Evolutionary conservation across 2,113 vertebrate genomes (phyloP).

Genomic region (Tragelaphus buxtoni): DNA sequence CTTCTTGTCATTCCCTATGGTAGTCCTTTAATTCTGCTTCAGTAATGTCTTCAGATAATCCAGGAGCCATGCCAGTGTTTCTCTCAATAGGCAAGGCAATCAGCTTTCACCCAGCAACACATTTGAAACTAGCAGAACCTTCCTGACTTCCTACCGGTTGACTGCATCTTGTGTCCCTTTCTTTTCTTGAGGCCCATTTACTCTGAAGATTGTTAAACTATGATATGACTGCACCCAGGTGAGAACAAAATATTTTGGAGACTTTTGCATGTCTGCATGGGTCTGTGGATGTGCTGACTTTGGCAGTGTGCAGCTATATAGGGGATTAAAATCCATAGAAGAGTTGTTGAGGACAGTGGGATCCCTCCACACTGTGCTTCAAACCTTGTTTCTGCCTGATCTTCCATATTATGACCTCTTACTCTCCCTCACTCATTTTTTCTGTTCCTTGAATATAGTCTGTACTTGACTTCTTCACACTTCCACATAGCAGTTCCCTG

Average conservation of each 20-base stretch:
- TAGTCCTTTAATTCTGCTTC: neutral
- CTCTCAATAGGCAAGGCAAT: neutral
- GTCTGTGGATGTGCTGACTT: neutral
- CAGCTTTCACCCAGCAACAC: neutral
- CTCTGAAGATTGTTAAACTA: neutral
- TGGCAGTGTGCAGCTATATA: fast-evolving
- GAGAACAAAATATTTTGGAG: neutral
- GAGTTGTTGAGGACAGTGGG: neutral
- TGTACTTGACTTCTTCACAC: neutral
- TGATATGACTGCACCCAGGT: neutral
- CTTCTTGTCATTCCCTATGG: neutral
- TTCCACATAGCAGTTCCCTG: neutral
- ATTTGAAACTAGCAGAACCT: neutral
- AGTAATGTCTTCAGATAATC: neutral
- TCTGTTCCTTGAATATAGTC: neutral
- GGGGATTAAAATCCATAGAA: neutral
- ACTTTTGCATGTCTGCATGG: neutral
- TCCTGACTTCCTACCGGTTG: no score
- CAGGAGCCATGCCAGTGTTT: neutral
- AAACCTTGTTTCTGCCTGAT: neutral
- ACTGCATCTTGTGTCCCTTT: neutral
- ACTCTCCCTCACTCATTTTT: neutral
- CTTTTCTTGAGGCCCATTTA: neutral
- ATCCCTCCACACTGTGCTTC: neutral
- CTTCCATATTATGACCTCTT: neutral